phyloP scores from a whole-genome alignment of 92 coral and sea anemone species.

The Meandrina meandrites region DNA sequence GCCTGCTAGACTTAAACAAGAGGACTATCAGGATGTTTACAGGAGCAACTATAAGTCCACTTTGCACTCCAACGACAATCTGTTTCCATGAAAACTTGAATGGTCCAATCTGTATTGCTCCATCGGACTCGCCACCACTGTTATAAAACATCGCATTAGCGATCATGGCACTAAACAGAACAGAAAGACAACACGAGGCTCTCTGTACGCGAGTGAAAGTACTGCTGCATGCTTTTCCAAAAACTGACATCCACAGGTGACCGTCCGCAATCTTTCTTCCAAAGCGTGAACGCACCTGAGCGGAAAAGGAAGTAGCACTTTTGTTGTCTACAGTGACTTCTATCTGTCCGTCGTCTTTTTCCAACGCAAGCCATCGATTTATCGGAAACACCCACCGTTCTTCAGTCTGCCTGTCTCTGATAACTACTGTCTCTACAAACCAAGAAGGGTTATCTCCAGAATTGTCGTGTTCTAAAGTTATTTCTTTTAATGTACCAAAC shows the following conservation, averaged over 20 bases:
- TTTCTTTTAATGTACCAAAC: constrained; percentile 31
- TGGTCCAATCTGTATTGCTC: constrained; percentile 41
- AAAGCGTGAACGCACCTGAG: constrained; percentile 46
- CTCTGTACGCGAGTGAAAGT: constrained; percentile 64
- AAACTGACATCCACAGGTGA: constrained; percentile 68
- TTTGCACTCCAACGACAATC: constrained; percentile 51
- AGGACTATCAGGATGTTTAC: constrained; percentile 39
- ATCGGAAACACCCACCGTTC: constrained; percentile 52
- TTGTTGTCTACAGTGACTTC: constrained; percentile 31
- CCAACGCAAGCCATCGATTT: constrained; percentile 59
- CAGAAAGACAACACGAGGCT: constrained; percentile 56
- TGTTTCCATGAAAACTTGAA: constrained; percentile 39
- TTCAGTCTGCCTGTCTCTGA: constrained; percentile 31
- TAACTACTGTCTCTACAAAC: constrained; percentile 50
- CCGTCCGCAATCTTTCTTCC: constrained; percentile 51
- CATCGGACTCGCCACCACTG: constrained; percentile 34
- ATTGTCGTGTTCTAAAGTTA: constrained; percentile 53
- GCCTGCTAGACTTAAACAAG: constrained; percentile 38
- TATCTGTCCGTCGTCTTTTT: constrained; percentile 47
- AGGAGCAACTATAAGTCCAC: constrained; percentile 48
- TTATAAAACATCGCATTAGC: constrained; percentile 66
- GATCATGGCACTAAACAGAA: constrained; percentile 54
- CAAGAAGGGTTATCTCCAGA: constrained; percentile 55
- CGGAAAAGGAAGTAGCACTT: constrained; percentile 22
- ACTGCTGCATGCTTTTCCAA: constrained; percentile 45